phyloP scores from a whole-genome alignment of 1,140 invertebrate genomes.

The Trichonephila clavipes region DNA sequence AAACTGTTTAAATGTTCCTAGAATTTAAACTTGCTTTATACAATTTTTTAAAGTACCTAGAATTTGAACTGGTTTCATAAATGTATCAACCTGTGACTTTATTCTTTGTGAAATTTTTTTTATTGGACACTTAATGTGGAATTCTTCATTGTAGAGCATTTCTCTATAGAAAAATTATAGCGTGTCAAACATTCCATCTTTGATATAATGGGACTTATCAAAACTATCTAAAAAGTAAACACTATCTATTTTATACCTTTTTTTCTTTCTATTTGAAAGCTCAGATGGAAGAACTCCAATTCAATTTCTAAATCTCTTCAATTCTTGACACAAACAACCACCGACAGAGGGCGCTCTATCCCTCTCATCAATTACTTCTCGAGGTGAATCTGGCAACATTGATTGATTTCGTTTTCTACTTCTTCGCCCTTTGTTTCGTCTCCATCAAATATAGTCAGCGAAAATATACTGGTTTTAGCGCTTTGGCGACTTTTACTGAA shows the following conservation, averaged over 20 bases:
- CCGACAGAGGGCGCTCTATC: conserved; percentile 21
- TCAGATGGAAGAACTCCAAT: neutral
- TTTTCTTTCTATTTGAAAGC: neutral
- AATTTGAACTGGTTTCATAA: no score
- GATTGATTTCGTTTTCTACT: conserved; percentile 27
- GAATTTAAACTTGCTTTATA: no score
- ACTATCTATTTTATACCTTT: no score
- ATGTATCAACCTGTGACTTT: no score
- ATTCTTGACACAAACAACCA: neutral
- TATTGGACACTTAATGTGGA: no score
- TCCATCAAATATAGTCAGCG: neutral
- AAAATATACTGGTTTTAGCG: neutral
- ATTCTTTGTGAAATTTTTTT: no score
- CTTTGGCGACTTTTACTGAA: neutral
- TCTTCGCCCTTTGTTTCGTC: neutral
- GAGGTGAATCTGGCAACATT: conserved; percentile 29
- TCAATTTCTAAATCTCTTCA: neutral
- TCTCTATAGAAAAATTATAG: no score
- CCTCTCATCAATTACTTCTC: neutral
- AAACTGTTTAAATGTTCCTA: no score
- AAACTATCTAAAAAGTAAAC: no score
- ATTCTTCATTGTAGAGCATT: no score
- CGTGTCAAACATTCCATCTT: no score
- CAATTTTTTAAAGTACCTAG: no score
- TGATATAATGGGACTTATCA: neutral